Evolutionary conservation across 2,113 vertebrate species (phyloP).

Genomic region (Fukomys damarensis): DNA sequence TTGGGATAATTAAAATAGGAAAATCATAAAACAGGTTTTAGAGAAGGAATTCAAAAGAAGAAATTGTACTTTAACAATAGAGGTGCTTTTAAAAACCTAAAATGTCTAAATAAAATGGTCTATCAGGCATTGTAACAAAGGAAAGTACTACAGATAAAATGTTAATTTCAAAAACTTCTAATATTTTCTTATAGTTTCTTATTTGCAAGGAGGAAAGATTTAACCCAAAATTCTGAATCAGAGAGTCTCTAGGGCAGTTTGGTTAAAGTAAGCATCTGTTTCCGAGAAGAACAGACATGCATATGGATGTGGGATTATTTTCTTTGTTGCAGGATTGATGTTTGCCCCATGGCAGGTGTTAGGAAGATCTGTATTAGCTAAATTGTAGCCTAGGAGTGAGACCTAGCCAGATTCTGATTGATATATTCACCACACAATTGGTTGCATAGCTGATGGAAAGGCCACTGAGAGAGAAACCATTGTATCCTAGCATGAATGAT

Average conservation of each 20-base stretch:
- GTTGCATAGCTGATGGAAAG: neutral
- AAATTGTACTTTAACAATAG: neutral
- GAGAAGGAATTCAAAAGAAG: neutral
- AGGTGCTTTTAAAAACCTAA: neutral
- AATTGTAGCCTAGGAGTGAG: neutral
- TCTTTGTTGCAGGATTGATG: neutral
- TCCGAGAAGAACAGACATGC: neutral
- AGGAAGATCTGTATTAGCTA: neutral
- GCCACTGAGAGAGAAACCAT: neutral
- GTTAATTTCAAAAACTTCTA: neutral
- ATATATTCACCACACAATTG: neutral
- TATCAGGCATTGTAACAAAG: neutral
- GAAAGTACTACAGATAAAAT: neutral
- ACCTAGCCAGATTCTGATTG: neutral
- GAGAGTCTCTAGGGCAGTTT: neutral
- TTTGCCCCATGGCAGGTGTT: neutral
- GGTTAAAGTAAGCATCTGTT: slow-evolving; percentile 48
- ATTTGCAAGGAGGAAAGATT: neutral
- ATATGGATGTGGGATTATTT: slow-evolving; percentile 12
- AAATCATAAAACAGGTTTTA: neutral
- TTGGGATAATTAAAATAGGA: neutral
- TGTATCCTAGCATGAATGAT: neutral
- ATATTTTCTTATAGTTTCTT: neutral
- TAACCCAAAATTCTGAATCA: neutral
- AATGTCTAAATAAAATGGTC: neutral